These are phyloP conservation scores for Corythornis madagascariensis DNA, from an alignment of 2,113 vertebrate species.

Conservation along the genomic window DNA sequence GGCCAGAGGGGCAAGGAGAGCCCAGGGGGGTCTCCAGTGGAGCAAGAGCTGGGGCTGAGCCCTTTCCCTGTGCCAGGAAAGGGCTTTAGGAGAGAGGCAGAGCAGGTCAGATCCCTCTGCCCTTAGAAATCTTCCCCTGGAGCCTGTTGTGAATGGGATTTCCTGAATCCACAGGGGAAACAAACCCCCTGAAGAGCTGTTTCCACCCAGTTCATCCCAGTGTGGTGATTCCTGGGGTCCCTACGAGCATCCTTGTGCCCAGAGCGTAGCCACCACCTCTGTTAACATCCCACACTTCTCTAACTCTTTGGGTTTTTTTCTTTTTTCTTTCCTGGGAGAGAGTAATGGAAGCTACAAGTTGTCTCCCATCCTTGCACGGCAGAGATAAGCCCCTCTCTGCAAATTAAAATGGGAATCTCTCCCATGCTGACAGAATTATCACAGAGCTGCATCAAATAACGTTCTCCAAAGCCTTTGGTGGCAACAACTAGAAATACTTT, in stretches of 20 bases:
- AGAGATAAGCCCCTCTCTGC: neutral
- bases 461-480: conserved; percentile 12
- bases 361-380: neutral
- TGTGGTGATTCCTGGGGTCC: neutral
- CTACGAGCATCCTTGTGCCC: neutral
- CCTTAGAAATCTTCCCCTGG: neutral
- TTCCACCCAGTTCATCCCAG: neutral
- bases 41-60: neutral
- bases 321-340: neutral
- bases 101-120: neutral
- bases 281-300: neutral
- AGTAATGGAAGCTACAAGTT: neutral
- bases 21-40: neutral
- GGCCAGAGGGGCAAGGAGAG: too few relatives aligned
- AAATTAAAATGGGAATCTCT: conserved; percentile 47
- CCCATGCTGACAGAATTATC: conserved; percentile 22
- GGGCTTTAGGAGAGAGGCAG: neutral
- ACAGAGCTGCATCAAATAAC: conserved; percentile 8
- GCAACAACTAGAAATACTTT: neutral
- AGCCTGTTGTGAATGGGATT: neutral
- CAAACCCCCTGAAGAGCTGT: accelerated
- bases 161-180: neutral
- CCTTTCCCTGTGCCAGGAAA: accelerated
- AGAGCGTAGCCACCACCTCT: accelerated
- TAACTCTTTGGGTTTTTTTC: neutral